Percentiles rank a stretch among this genome's conserved stretches.
phyloP scores from a whole-genome alignment of 2,888 invertebrate species.

The Corbicula japonica region DNA sequence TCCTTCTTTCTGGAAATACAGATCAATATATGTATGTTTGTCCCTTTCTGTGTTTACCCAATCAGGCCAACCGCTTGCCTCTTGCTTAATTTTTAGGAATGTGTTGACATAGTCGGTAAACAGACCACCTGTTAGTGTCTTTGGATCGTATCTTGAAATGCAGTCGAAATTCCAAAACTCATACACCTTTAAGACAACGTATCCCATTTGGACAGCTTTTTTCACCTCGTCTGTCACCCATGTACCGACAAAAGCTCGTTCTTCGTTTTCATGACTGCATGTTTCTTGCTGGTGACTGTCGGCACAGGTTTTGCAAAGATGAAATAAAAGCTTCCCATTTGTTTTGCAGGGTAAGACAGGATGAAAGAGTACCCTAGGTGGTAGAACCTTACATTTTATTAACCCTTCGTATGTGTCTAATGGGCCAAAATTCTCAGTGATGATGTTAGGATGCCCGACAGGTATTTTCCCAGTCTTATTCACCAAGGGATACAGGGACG shows the following conservation, averaged over 20 bases:
- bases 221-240: constrained; percentile 60
- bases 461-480: constrained; percentile 71
- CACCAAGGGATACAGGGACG: constrained; percentile 43
- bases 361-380: constrained; percentile 74
- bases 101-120: constrained; percentile 4
- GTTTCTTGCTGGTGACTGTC: constrained; percentile 28
- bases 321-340: constrained; percentile 82
- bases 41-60: constrained; percentile 57
- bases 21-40: constrained; percentile 63
- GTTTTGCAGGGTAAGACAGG: constrained; percentile 79
- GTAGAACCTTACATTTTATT: constrained; percentile 72
- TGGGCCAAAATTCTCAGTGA: constrained; percentile 66
- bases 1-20: constrained; percentile 41
- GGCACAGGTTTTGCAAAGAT: constrained; percentile 78
- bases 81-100: constrained; percentile 62
- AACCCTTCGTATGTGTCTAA: constrained; percentile 71
- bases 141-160: constrained; percentile 43
- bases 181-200: constrained; percentile 38
- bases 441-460: constrained; percentile 70
- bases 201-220: constrained; percentile 42
- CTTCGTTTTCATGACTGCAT: constrained; percentile 35
- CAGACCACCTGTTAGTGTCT: constrained; percentile 66
- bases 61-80: constrained; percentile 71
- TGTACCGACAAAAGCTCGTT: constrained; percentile 40
- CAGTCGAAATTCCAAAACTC: constrained; percentile 52